Evolutionary conservation across 1,140 invertebrate genomes (phyloP).

Genomic region (Aphelinus certus): DNA sequence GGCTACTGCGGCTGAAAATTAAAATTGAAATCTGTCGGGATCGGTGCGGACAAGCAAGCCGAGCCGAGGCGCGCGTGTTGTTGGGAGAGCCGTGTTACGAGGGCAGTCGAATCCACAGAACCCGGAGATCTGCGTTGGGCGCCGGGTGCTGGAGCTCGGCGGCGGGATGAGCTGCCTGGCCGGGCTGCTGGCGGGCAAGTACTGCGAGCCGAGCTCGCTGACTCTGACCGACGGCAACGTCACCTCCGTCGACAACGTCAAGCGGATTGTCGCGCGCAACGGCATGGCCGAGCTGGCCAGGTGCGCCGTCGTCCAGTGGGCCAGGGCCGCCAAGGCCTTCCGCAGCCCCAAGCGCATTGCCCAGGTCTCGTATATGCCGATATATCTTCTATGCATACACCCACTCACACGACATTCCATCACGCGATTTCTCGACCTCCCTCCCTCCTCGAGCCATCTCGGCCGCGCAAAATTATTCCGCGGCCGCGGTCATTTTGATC

Average conservation of each 20-base stretch:
- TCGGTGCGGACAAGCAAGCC: too few species aligned
- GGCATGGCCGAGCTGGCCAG: slow-evolving; percentile 63
- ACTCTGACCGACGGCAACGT: slow-evolving; percentile 83
- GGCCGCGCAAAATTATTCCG: too few species aligned
- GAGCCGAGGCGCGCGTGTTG: too few species aligned
- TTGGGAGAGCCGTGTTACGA: too few species aligned
- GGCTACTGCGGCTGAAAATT: too few species aligned
- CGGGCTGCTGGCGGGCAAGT: slow-evolving; percentile 79
- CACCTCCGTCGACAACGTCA: slow-evolving; percentile 79
- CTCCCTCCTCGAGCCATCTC: too few species aligned
- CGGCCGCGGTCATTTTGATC: too few species aligned
- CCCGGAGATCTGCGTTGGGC: slow-evolving; percentile 71
- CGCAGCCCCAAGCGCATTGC: not conserved
- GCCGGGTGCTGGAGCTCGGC: slow-evolving; percentile 80
- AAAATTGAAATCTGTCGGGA: too few species aligned
- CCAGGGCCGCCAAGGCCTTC: slow-evolving; percentile 54
- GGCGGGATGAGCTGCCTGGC: slow-evolving; percentile 88
- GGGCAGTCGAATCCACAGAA: slow-evolving; percentile 57
- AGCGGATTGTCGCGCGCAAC: slow-evolving; percentile 72
- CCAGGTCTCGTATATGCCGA: not conserved
- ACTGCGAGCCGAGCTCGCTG: slow-evolving; percentile 69
- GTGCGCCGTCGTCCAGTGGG: slow-evolving; percentile 65
- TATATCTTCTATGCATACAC: too few species aligned
- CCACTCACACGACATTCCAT: not conserved
- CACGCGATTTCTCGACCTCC: too few species aligned